Conservation (phyloP, 2,113 vertebrate species). For the Meleagris gallopavo region DNA sequence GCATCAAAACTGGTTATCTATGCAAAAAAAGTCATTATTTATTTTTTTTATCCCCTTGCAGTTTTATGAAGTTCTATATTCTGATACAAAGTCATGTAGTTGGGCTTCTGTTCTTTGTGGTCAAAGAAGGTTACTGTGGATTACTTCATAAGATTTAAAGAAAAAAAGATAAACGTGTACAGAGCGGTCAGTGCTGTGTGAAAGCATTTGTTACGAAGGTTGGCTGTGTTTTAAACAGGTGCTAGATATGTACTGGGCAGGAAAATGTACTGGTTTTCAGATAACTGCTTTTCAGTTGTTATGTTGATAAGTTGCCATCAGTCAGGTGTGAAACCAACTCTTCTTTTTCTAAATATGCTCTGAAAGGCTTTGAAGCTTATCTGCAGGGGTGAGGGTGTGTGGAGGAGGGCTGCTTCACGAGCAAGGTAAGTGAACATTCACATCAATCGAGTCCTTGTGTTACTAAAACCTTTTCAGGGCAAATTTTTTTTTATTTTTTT, state of each 20-base stretch:
- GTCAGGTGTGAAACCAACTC: not conserved
- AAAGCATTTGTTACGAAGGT: not conserved
- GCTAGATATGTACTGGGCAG: not conserved
- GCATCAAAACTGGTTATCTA: not conserved
- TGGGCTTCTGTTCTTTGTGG: not conserved
- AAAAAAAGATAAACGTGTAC: accelerated
- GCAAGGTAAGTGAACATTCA: not conserved
- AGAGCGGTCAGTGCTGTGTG: not conserved
- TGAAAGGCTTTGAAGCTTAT: not conserved
- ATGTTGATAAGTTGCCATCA: not conserved
- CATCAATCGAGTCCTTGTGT: not conserved
- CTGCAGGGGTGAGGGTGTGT: not conserved
- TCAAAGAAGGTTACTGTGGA: accelerated
- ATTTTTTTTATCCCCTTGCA: not conserved
- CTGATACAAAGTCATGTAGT: accelerated
- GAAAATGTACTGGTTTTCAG: not conserved
- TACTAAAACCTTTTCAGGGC: not conserved
- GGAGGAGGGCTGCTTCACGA: not conserved
- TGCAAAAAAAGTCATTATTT: not conserved
- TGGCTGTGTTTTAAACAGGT: not conserved
- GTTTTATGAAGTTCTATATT: not conserved
- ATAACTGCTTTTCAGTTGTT: not conserved
- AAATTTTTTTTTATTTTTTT: not conserved
- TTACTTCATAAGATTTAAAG: not conserved
- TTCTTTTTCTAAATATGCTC: not conserved